Base-by-base conservation (phyloP, 2,888 invertebrate species). In the Drosophila acutilabella region DNA sequence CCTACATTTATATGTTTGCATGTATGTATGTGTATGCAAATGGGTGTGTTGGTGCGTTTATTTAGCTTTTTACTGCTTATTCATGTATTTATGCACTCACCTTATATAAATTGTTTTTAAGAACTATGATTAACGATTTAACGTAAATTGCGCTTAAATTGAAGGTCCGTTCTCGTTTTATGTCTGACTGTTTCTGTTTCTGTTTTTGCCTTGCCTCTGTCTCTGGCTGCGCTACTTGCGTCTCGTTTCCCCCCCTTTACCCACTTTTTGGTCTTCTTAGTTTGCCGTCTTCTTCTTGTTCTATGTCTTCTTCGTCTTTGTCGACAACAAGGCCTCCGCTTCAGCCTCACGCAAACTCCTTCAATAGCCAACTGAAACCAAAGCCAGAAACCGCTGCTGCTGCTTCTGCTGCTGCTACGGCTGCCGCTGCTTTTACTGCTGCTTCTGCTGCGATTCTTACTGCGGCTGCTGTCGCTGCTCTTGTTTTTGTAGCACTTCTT, bases 341-440 rank as follows among this genome's bases (percentile, higher is more conserved):
- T 68, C 87, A 58, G 82, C 82, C 88, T 64, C 65, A 77, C 88
- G 80, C 88, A 65, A 81, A 72, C 82, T 84, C 77, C 77, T 65
- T 64, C 64, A 71, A 72, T 64, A 68, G 64, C 74, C 61, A 61
- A 88, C 85, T 88, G 67, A 88, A 60, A 50, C 57, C 66, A 57
- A 62, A 38, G 51, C 71, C 54, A 57, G 53, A 62, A 36, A 53
- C 71, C 58, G 53, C 57, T 61, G 61, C 56, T 60, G 30, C 8
- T 30, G 30, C 30, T 30, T 8, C 30, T 20, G 26, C 26, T 26
- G 30, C 30, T 30, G 30, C 30, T 30, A 8, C 30, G 30, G 53
- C 57, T 54, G 60, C 62, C 54, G 52, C 59, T 58, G 60, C 64
- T 65, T 62, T 51, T 47, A 54, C 54, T 47, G 44, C 56, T 71